A percentile compares a stretch with the other conserved stretches of the same genome.
Evolutionary conservation across 1,140 invertebrate genomes (phyloP).

Genomic region (Cecropterus lyciades): DNA sequence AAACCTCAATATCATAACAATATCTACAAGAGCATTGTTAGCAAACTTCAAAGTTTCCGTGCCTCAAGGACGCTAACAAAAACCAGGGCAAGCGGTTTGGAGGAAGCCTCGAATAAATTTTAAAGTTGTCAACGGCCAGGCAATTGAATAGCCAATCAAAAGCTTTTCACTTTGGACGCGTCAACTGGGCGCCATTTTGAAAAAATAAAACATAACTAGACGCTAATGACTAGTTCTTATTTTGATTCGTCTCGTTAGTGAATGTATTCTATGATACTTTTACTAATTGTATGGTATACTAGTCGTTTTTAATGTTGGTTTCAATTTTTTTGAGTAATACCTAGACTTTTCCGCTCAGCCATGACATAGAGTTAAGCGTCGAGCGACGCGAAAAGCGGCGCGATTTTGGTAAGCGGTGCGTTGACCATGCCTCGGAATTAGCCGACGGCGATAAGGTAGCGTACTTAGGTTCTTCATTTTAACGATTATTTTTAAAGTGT

Average conservation of each 20-base stretch:
- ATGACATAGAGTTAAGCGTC: no score
- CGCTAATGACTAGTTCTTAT: constrained; percentile 17
- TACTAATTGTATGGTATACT: no score
- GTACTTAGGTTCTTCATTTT: no score
- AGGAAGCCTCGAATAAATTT: constrained; percentile 31
- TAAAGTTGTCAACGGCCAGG: constrained; percentile 29
- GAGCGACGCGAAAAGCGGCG: no score
- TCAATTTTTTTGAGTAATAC: no score
- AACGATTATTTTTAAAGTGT: no score
- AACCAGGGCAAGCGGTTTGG: constrained; percentile 28
- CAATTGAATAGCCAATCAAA: constrained; percentile 36
- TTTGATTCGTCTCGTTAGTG: background rate
- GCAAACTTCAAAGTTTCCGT: constrained; percentile 35
- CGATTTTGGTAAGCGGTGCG: no score
- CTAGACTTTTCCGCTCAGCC: no score
- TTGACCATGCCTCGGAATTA: no score
- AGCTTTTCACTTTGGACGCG: constrained; percentile 27
- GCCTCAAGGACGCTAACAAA: constrained; percentile 30
- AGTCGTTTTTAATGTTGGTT: no score
- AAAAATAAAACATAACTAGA: constrained; percentile 6
- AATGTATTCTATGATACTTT: no score
- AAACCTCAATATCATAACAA: constrained; percentile 34
- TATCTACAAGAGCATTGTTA: constrained; percentile 31
- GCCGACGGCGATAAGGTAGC: no score
- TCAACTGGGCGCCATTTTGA: constrained; percentile 9